Evolutionary conservation across 1,140 invertebrate species (phyloP), one percentile per base, ranked within the genome.

Genomic region (Aphidius gifuensis): DNA sequence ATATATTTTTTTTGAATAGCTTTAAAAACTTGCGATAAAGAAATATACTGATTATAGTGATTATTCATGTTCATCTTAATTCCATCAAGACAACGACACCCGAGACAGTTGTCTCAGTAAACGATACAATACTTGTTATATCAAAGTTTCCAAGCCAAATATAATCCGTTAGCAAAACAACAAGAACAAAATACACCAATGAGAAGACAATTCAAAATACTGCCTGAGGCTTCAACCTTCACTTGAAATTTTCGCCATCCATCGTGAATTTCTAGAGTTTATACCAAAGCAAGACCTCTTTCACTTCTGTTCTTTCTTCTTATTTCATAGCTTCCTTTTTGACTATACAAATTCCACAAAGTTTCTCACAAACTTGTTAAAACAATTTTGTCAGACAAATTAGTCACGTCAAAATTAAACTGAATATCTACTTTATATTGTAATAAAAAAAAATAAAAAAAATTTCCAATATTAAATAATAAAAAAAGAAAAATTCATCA

Each of bases 151-250:
- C 11, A 50, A 11, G 40, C 44, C 8, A 6, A 21, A 16, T 46
- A 62, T 62, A 57, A 62, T 62, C 48, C 46, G 39, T 40, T 21
- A 54, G 53, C 40, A 56, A 39, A 48, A 16, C 59, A 59, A 53
- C 9, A 38, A 59, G 23, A 58, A 62, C 47, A 61, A 61, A 50
- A 61, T 32, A 54, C 44, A 61, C 46, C 60, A 61, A 61, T 61
- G 60, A 45, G 48, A 47, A 40, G 7, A 8, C 7, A 44, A 11
- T 11, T 8, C 7, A 44, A 44, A 8, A 44, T 44, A 44, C 6
- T 39, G 50, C 50, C 50, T 40, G 32, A 53, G 50, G 50, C 8
- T 38, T 38, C 38, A 16, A 53, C 32, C 50, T 53, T 38, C 50
- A 8, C 50, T 32, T 9, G 50, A 53, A 9, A 53, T 53, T 53